A percentile compares a stretch with the other conserved stretches of the same genome.
phyloP scores from a whole-genome alignment of 2,888 invertebrate genomes.

The Tiliacea aurago region DNA sequence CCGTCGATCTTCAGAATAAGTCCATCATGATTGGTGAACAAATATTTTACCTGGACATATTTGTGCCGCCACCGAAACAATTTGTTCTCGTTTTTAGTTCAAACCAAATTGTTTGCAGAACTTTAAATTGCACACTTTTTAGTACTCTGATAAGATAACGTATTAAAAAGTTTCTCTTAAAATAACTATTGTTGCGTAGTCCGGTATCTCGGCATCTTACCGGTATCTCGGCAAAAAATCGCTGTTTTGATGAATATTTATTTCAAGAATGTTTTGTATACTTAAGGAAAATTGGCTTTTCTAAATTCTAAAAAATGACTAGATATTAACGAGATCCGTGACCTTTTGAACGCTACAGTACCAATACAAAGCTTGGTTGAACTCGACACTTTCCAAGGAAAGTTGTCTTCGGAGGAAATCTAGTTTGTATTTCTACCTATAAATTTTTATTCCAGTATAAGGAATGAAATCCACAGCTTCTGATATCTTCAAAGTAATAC shows the following conservation, averaged over 20 bases:
- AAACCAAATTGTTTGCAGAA: conserved; percentile 71
- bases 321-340: neutral
- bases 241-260: neutral
- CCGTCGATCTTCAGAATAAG: conserved; percentile 51
- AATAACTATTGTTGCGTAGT: conserved; percentile 21
- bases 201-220: neutral
- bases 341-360: conserved; percentile 16
- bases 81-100: conserved; percentile 73
- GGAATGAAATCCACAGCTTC: conserved; percentile 13
- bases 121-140: conserved; percentile 60
- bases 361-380: neutral
- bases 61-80: conserved; percentile 67
- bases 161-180: conserved; percentile 31
- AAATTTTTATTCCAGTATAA: conserved; percentile 24
- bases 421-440: conserved; percentile 22
- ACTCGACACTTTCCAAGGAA: conserved; percentile 22
- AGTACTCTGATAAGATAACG: conserved; percentile 15
- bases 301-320: neutral
- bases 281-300: neutral
- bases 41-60: conserved; percentile 65
- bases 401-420: conserved; percentile 25
- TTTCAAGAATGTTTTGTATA: neutral
- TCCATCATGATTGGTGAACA: conserved; percentile 53
- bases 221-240: neutral
- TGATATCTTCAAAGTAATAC: conserved; percentile 2